These are phyloP conservation scores for Taeniopygia guttata DNA, from an alignment of 2,797 vertebrate species.

Conservation along the genomic window DNA sequence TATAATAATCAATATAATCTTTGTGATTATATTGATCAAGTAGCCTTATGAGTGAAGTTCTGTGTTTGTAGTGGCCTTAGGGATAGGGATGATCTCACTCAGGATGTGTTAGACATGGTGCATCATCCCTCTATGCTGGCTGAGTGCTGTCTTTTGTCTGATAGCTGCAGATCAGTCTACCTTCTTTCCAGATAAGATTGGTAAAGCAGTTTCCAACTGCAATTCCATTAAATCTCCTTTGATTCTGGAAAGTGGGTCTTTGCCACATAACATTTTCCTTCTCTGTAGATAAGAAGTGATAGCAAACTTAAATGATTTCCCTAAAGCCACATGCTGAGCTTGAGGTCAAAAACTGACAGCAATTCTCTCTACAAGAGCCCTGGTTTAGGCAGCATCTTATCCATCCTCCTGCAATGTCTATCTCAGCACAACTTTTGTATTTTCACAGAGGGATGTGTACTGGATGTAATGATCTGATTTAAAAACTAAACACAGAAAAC, in stretches of 20 bases:
- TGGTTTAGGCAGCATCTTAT: not conserved
- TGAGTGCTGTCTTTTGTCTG: not conserved
- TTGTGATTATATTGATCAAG: not conserved
- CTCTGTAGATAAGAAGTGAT: not conserved
- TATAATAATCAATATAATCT: no score
- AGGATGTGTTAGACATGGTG: not conserved
- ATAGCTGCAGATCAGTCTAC: not conserved
- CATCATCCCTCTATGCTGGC: not conserved
- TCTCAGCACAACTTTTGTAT: not conserved
- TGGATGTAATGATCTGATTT: not conserved
- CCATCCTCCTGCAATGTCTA: not conserved
- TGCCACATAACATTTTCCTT: not conserved
- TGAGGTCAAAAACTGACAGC: not conserved
- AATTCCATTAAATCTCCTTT: not conserved
- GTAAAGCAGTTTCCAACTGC: not conserved
- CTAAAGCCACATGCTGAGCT: not conserved
- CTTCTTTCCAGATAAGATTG: not conserved
- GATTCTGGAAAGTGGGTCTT: not conserved
- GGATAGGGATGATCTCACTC: not conserved
- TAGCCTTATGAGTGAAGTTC: not conserved
- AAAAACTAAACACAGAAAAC: not conserved
- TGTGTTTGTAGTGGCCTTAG: not conserved
- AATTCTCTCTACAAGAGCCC: not conserved
- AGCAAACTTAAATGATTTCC: not conserved
- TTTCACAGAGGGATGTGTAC: not conserved